These are phyloP conservation scores for Telmatherina bonti DNA, from an alignment of 2,797 vertebrate species.

Conservation along the genomic window DNA sequence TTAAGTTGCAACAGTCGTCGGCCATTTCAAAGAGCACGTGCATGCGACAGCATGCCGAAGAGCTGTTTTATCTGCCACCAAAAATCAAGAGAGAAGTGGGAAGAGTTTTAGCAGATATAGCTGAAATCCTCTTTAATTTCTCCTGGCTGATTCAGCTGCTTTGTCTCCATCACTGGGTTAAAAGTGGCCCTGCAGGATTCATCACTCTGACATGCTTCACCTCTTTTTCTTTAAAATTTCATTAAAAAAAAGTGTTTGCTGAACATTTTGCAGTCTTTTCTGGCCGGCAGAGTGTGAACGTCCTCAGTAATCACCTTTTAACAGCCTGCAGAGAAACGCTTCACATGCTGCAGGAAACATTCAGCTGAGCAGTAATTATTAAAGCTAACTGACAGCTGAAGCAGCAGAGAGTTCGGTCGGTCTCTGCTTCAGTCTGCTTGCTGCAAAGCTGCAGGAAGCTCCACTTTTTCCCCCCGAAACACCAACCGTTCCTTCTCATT, in stretches of 20 bases:
- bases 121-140: slow-evolving; percentile 20
- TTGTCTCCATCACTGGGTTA: slow-evolving; percentile 25
- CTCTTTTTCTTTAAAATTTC: slow-evolving; percentile 1
- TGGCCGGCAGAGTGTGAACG: slow-evolving; percentile 14
- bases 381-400: slow-evolving; percentile 34
- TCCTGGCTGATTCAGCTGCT: neutral
- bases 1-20: no score
- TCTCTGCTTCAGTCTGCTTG: neutral
- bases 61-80: no score
- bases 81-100: no score
- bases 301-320: slow-evolving; percentile 37
- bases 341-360: slow-evolving; percentile 37
- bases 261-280: slow-evolving; percentile 16
- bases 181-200: neutral
- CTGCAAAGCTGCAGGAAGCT: neutral
- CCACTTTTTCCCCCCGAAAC: no score
- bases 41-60: no score
- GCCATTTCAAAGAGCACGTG: no score
- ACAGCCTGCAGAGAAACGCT: slow-evolving; percentile 29
- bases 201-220: slow-evolving; percentile 7
- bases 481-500: no score
- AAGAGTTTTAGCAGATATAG: no score
- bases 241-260: slow-evolving; percentile 12
- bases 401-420: neutral
- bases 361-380: slow-evolving; percentile 22